phyloP scores from a whole-genome alignment of 2,888 invertebrate genomes.

The Aplocera efformata region DNA sequence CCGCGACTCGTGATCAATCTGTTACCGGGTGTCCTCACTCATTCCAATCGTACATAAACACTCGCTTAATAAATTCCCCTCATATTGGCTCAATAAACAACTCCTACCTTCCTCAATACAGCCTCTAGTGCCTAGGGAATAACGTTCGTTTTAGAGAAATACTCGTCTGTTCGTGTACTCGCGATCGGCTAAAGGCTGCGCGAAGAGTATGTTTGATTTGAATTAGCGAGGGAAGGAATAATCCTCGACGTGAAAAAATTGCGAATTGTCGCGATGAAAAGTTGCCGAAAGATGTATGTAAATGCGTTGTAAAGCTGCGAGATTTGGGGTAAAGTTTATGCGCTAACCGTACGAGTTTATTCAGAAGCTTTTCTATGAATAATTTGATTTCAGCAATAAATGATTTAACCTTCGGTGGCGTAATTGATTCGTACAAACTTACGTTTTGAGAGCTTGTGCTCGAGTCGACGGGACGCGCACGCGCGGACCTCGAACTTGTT shows the following conservation, averaged over 20 bases:
- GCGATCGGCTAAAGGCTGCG: constrained; percentile 4
- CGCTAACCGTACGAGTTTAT: no score
- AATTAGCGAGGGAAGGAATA: constrained; percentile 9
- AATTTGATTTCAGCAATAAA: no score
- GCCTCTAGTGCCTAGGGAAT: background rate
- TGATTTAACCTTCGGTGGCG: no score
- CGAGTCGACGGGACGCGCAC: no score
- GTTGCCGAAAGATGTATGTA: no score
- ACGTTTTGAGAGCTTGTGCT: no score
- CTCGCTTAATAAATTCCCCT: constrained; percentile 9
- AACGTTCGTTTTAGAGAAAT: constrained; percentile 1
- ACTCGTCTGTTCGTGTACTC: background rate
- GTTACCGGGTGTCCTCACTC: constrained; percentile 8
- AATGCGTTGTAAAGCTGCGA: no score
- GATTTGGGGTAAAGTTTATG: no score
- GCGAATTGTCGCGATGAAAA: background rate
- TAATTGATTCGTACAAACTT: no score
- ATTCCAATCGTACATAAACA: constrained; percentile 13
- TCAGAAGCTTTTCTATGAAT: no score
- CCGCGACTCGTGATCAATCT: constrained; percentile 3
- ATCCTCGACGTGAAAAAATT: constrained; percentile 1
- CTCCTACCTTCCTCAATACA: background rate
- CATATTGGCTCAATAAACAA: constrained; percentile 12
- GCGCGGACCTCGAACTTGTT: no score
- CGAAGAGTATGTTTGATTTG: constrained; percentile 16